Evolutionary conservation across 2,888 invertebrate species (phyloP).

Genomic region (Netelia fuscicornis): DNA sequence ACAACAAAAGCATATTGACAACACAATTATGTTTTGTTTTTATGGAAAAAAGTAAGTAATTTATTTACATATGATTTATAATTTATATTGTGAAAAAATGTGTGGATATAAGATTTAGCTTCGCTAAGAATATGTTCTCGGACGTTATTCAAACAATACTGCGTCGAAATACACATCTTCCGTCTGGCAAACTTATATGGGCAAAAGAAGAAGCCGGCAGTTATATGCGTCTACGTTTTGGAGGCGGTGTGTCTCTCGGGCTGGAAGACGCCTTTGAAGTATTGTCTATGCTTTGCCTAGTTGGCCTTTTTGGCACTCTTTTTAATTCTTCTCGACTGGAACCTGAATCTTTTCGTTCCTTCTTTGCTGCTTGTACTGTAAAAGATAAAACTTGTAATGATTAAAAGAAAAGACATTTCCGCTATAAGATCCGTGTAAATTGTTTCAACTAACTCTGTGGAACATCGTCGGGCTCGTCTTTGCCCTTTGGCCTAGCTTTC

Average conservation of each 20-base stretch:
- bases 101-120: constrained; percentile 23
- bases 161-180: constrained; percentile 35
- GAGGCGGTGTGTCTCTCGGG: constrained; percentile 83
- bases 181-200: constrained; percentile 23
- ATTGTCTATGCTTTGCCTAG: constrained; percentile 82
- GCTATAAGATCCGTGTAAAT: not conserved
- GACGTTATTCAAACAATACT: constrained; percentile 42
- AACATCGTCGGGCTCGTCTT: constrained; percentile 81
- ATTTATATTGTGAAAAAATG: constrained; percentile 60
- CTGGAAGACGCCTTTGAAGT: constrained; percentile 82
- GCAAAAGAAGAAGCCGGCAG: constrained; percentile 16
- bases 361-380: constrained; percentile 77
- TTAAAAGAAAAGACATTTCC: not conserved
- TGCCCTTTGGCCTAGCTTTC: constrained; percentile 82
- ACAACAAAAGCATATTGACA: not conserved
- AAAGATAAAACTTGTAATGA: constrained; percentile 22
- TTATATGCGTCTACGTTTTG: constrained; percentile 82
- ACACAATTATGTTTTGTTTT: constrained; percentile 19
- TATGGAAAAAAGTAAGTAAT: constrained; percentile 59
- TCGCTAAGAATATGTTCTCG: constrained; percentile 33
- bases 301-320: constrained; percentile 82
- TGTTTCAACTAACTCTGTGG: constrained; percentile 71
- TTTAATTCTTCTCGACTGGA: constrained; percentile 82
- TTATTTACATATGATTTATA: constrained; percentile 69
- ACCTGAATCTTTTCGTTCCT: constrained; percentile 83